Conservation (phyloP, 2,888 invertebrate species). For the Oscheius myriophilus region DNA sequence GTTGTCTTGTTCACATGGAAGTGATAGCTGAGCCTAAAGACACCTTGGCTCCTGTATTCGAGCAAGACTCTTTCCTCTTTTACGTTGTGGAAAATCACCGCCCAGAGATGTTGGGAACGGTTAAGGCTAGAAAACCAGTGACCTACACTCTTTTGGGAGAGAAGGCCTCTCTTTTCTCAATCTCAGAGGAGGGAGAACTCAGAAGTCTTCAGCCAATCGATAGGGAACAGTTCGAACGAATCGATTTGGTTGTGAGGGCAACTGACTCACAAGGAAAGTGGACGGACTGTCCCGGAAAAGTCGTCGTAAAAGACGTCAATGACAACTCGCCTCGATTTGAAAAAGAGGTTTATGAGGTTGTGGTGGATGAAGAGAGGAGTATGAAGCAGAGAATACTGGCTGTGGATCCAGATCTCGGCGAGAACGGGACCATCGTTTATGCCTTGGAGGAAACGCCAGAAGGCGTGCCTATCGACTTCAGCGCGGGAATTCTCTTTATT, state of each 20-base stretch:
- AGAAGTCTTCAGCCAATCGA: constrained; percentile 40
- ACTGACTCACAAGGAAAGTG: constrained; percentile 37
- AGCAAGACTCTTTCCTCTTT: constrained; percentile 37
- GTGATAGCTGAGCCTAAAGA: constrained; percentile 1
- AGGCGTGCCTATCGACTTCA: constrained; percentile 41
- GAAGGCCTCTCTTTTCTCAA: constrained; percentile 35
- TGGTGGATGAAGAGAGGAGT: constrained; percentile 43
- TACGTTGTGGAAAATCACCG: constrained; percentile 42
- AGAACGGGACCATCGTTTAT: constrained; percentile 40
- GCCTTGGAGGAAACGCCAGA: constrained; percentile 34
- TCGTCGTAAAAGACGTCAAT: constrained; percentile 70
- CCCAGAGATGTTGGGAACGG: constrained; percentile 35
- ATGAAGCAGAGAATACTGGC: constrained; percentile 43
- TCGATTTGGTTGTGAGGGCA: constrained; percentile 47
- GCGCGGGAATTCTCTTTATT: constrained; percentile 46
- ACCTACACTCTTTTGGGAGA: constrained; percentile 30
- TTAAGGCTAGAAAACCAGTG: constrained; percentile 27
- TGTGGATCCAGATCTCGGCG: constrained; percentile 37
- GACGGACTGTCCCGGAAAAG: constrained; percentile 32
- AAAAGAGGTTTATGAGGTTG: constrained; percentile 34
- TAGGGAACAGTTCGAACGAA: constrained; percentile 42
- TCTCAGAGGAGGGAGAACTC: constrained; percentile 40
- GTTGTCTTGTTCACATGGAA: constrained; percentile 16
- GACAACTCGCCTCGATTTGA: constrained; percentile 59
- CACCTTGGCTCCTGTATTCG: constrained; percentile 27